phyloP scores from a whole-genome alignment of 2,113 vertebrate genomes.

The Abramis brama region DNA sequence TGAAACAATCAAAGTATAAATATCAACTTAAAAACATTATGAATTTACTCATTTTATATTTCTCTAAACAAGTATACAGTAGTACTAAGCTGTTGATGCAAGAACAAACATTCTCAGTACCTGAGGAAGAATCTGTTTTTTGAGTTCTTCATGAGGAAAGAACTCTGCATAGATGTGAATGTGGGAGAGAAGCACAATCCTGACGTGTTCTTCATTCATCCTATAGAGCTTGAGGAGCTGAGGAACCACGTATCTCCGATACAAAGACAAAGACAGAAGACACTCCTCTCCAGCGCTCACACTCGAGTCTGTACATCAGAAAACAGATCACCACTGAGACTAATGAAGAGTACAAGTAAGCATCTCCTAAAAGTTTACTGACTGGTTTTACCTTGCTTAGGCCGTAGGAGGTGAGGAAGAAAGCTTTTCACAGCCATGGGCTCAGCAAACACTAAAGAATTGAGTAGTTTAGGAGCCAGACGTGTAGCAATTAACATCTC shows the following conservation, averaged over 20 bases:
- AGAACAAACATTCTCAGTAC: slow-evolving; percentile 63
- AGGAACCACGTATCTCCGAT: slow-evolving; percentile 87
- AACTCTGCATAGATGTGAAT: slow-evolving; percentile 88
- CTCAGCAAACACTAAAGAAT: slow-evolving; percentile 93
- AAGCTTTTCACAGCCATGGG: slow-evolving; percentile 97
- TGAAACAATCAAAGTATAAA: background rate
- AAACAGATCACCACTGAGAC: background rate
- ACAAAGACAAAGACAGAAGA: slow-evolving; percentile 86
- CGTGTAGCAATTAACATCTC: slow-evolving; percentile 88
- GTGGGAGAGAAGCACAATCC: slow-evolving; percentile 88
- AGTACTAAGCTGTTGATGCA: background rate
- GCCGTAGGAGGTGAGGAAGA: slow-evolving; percentile 91
- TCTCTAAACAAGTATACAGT: background rate
- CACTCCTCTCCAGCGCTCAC: slow-evolving; percentile 73
- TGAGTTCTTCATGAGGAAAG: slow-evolving; percentile 88
- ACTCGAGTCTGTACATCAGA: slow-evolving; percentile 72
- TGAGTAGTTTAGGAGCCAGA: slow-evolving; percentile 91
- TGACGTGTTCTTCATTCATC: slow-evolving; percentile 92
- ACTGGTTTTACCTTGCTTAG: slow-evolving; percentile 84
- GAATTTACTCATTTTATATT: background rate
- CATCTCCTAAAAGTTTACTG: background rate
- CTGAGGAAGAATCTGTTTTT: slow-evolving; percentile 93
- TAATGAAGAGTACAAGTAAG: background rate
- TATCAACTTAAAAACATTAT: background rate
- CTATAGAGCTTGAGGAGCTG: slow-evolving; percentile 90